Evolutionary conservation across 2,888 invertebrate genomes (phyloP).

Genomic region (Watsonalla binaria): DNA sequence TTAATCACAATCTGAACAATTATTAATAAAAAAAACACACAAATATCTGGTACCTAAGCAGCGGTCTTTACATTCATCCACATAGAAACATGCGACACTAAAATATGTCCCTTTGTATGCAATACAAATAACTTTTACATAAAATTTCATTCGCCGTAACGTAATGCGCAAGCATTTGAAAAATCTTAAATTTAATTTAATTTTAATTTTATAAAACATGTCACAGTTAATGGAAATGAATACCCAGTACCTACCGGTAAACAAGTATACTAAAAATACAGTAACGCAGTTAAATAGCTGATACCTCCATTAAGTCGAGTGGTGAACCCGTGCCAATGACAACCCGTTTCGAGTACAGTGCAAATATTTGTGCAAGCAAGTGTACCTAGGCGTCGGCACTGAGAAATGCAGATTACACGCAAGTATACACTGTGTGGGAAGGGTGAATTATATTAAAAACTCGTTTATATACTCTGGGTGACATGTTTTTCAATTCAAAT

Average conservation of each 20-base stretch:
- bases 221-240: conserved; percentile 23
- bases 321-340: conserved; percentile 52
- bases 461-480: conserved; percentile 17
- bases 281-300: conserved; percentile 15
- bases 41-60: no score
- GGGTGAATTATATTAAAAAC: conserved; percentile 49
- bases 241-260: background rate
- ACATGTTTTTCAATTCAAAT: conserved; percentile 21
- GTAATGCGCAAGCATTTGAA: background rate
- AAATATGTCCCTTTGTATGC: no score
- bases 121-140: no score
- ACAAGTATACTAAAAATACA: background rate
- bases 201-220: background rate
- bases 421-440: conserved; percentile 40
- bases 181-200: background rate
- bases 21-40: no score
- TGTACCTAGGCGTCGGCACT: conserved; percentile 53
- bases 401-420: conserved; percentile 57
- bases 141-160: background rate
- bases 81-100: no score
- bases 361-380: conserved; percentile 66
- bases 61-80: no score
- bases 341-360: conserved; percentile 58
- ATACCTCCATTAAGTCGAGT: conserved; percentile 64
- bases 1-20: no score